A percentile compares a stretch with the other conserved stretches of the same genome.
Conservation (phyloP, 2,113 vertebrate species). For the Equus quagga region DNA sequence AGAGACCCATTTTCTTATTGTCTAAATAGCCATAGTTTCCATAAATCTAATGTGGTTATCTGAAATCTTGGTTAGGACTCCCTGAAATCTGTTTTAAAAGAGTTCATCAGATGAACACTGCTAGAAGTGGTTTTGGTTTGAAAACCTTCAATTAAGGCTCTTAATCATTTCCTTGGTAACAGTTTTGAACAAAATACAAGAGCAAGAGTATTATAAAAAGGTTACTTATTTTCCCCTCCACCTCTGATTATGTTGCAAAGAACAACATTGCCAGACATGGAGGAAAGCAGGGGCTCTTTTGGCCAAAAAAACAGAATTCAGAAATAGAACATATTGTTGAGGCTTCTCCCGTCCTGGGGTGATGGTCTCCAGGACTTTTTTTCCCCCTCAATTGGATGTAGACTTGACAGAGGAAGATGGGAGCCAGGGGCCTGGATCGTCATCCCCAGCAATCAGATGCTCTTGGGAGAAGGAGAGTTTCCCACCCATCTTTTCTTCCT, state of each 20-base stretch:
- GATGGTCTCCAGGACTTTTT: not conserved
- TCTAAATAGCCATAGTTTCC: not conserved
- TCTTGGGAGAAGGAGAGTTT: not conserved
- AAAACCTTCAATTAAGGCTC: slow-evolving; percentile 40
- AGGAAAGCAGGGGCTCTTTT: not conserved
- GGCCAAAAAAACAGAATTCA: slow-evolving; percentile 39
- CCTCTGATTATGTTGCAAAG: slow-evolving; percentile 43
- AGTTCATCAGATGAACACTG: not conserved
- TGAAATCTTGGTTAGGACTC: slow-evolving; percentile 52
- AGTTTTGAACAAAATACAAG: slow-evolving; percentile 66
- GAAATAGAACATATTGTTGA: not conserved
- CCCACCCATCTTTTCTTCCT: not conserved
- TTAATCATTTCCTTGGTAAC: slow-evolving; percentile 69
- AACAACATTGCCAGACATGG: not conserved
- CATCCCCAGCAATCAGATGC: not conserved
- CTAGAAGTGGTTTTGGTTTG: slow-evolving; percentile 61
- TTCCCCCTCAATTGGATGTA: not conserved
- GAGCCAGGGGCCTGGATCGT: not conserved
- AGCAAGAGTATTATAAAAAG: slow-evolving; percentile 17
- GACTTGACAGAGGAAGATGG: not conserved
- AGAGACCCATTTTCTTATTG: slow-evolving; percentile 47
- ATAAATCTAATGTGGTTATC: not conserved
- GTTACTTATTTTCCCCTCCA: slow-evolving; percentile 24
- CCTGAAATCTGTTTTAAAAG: slow-evolving; percentile 34
- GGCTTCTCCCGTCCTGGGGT: not conserved